Base-by-base conservation (phyloP, 2,797 vertebrate genomes). In the Pangasius larnaudii region DNA sequence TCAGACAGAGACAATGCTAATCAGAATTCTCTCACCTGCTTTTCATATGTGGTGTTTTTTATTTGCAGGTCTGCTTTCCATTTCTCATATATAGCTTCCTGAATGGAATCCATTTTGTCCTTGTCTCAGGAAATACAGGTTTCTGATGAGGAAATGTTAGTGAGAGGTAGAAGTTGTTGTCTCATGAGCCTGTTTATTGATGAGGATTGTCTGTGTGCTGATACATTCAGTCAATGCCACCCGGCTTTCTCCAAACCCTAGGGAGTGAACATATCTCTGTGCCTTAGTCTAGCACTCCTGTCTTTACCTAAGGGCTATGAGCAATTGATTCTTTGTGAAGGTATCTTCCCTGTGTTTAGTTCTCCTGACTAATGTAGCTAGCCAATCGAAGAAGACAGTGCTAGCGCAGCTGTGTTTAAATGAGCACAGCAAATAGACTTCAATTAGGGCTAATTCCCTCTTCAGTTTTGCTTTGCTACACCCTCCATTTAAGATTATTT, bases 261-360 rank as follows among this genome's bases (percentile, higher is more conserved):
- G 88, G 89, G 93, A 91, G 91, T 90, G 95, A 96, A 93, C 96
- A 96, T 96, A 97, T 96, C 96, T 96, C 93, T 93, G 91, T 93
- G 96, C 96, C 95, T 94, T 96, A 95, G 95, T 95, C 94, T 95
- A 96, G 94, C 95, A 95, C 93, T 91, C 94, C 91, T 39, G 91
- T 94, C 91, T 75, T 95, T 93, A 93, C 94, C 95, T 92, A 97
- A 95, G 96, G 91, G 92, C 94, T 95, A 71, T 85, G 94, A 96
- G 96, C 96, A 97, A 97, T 97, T 97, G 96, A 96, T 96, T 95
- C 91, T 92, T 96, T 94, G 93, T 93, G 95, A 92, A 93, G 92
- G 93, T 90, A 93, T 95, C 93, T 93, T 24, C 0, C 93, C 91
- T 88, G 93, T 92, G 93, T 93, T 95, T 95, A 92, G 94, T 94